Percentiles rank a stretch among this genome's conserved stretches.
phyloP scores from a whole-genome alignment of 2,888 invertebrate species.

The Acrocyrtus sp. region DNA sequence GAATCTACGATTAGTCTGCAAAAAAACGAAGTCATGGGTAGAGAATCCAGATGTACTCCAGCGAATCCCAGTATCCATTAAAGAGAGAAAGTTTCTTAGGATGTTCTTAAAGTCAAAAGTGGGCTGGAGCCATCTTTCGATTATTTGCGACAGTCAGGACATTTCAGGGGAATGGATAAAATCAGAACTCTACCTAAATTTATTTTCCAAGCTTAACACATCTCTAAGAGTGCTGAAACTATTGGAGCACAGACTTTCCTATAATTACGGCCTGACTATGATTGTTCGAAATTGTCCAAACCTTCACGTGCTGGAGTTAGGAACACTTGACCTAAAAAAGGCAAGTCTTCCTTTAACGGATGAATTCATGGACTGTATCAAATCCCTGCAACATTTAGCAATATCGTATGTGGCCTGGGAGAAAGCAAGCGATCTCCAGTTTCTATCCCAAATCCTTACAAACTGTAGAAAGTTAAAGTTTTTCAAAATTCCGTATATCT shows the following conservation, averaged over 20 bases:
- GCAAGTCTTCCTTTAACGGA: not conserved
- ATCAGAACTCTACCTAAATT: constrained; percentile 6
- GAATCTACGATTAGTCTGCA: constrained; percentile 30
- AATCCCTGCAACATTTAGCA: not conserved
- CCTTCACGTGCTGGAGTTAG: constrained; percentile 11
- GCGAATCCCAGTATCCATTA: constrained; percentile 10
- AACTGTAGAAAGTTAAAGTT: constrained; percentile 1
- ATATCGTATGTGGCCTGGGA: constrained; percentile 33
- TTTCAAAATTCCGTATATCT: constrained; percentile 26
- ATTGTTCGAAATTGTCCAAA: constrained; percentile 15
- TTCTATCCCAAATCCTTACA: not conserved
- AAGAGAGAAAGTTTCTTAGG: constrained; percentile 17
- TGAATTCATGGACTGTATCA: not conserved
- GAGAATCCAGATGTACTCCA: constrained; percentile 22
- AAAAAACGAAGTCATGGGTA: constrained; percentile 27
- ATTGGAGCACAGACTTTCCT: constrained; percentile 21
- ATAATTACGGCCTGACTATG: constrained; percentile 12
- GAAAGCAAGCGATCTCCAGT: constrained; percentile 10
- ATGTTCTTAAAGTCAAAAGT: constrained; percentile 7
- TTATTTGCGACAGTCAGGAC: constrained; percentile 14
- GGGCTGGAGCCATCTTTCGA: constrained; percentile 19
- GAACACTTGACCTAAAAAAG: constrained; percentile 19
- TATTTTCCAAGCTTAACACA: constrained; percentile 4
- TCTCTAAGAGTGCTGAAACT: constrained; percentile 12
- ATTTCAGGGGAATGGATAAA: constrained; percentile 13